A percentile compares a stretch with the other conserved stretches of the same genome.
These are phyloP conservation scores for Tiliacea aurago DNA, from an alignment of 2,888 invertebrate genomes.

Conservation along the genomic window DNA sequence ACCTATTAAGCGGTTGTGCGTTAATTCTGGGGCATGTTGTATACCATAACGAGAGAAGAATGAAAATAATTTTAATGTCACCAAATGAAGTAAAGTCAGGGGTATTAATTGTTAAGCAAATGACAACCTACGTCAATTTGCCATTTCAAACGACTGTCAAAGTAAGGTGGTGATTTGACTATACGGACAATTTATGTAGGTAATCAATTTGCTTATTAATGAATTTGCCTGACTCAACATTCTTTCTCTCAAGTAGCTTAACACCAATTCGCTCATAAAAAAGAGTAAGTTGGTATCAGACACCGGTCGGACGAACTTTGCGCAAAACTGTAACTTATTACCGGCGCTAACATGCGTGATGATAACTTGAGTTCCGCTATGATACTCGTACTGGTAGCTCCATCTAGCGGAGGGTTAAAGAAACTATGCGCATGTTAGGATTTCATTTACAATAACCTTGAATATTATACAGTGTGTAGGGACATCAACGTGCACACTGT, in stretches of 20 bases:
- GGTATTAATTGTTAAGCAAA: not conserved
- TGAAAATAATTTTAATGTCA: not conserved
- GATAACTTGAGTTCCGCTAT: not conserved
- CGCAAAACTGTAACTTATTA: conserved; percentile 76
- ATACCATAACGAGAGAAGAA: not conserved
- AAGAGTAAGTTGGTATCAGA: conserved; percentile 36
- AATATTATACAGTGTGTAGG: not conserved
- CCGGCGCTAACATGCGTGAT: conserved; percentile 35
- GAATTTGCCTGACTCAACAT: not conserved
- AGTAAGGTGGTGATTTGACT: not conserved
- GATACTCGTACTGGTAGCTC: conserved; percentile 10
- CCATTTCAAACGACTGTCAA: not conserved
- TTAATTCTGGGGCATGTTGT: no score
- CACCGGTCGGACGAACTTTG: conserved; percentile 63
- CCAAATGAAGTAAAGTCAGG: not conserved
- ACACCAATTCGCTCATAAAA: not conserved
- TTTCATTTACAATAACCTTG: not conserved
- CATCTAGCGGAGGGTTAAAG: conserved; percentile 42
- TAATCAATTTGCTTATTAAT: not conserved
- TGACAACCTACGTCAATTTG: not conserved
- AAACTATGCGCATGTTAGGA: not conserved
- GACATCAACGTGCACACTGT: not conserved
- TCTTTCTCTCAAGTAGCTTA: not conserved
- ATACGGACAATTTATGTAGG: no score
- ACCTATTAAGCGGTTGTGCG: no score